Percentiles rank a stretch among this genome's conserved stretches.
phyloP scores from a whole-genome alignment of 2,888 invertebrate species.

The Sphecodes monilicornis region DNA sequence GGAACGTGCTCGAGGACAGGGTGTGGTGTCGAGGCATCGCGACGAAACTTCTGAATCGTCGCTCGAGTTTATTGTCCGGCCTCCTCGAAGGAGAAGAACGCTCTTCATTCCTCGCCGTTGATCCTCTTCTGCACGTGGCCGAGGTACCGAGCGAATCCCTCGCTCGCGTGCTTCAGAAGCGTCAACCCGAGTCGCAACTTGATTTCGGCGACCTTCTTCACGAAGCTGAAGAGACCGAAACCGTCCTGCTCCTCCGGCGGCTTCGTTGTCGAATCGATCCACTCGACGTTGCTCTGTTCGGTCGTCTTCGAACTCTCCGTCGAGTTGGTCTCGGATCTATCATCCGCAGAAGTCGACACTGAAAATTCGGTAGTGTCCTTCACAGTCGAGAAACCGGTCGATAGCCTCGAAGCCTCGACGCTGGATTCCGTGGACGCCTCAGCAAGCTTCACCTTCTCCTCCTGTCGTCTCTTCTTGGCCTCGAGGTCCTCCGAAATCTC shows the following conservation, averaged over 20 bases:
- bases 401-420: neutral
- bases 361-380: constrained; percentile 5
- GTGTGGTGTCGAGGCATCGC: neutral
- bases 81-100: neutral
- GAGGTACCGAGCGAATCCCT: constrained; percentile 88
- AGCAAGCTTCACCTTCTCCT: constrained; percentile 32
- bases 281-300: constrained; percentile 71
- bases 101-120: constrained; percentile 79
- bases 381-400: neutral
- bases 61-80: constrained; percentile 32
- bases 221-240: constrained; percentile 85
- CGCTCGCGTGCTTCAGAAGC: constrained; percentile 89
- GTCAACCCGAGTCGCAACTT: constrained; percentile 89
- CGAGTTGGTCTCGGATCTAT: constrained; percentile 22
- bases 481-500: constrained; percentile 49
- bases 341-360: constrained; percentile 17
- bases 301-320: constrained; percentile 43
- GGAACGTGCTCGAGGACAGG: constrained; percentile 3
- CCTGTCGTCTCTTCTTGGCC: constrained; percentile 57
- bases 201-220: constrained; percentile 88
- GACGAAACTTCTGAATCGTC: constrained; percentile 20
- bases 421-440: constrained; percentile 6
- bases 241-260: constrained; percentile 60
- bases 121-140: constrained; percentile 86
- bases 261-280: constrained; percentile 70